Evolutionary conservation across 2,888 invertebrate species (phyloP).

Genomic region (Caenorhabditis angaria): DNA sequence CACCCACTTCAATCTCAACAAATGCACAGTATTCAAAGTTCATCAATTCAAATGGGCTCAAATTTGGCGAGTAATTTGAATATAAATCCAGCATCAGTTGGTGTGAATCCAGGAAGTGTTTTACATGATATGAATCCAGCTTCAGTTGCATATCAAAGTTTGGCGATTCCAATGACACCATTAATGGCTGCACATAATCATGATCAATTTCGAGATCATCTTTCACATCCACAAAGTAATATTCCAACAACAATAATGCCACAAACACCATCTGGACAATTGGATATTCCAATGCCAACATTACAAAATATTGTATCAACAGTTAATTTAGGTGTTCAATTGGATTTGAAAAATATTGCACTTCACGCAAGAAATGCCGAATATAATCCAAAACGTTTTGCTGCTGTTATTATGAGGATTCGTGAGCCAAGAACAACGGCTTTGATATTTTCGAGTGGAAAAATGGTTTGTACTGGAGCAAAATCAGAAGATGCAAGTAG

Average conservation of each 20-base stretch:
- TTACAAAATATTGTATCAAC: slow-evolving; percentile 91
- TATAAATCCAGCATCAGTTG: slow-evolving; percentile 57
- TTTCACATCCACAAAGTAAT: slow-evolving; percentile 31
- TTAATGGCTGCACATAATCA: slow-evolving; percentile 48
- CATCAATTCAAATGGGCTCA: slow-evolving; percentile 39
- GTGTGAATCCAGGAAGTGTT: slow-evolving; percentile 41
- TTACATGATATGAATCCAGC: slow-evolving; percentile 46
- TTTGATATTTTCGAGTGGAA: slow-evolving; percentile 84
- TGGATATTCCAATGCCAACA: slow-evolving; percentile 70
- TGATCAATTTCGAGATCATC: slow-evolving; percentile 30
- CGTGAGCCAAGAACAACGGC: slow-evolving; percentile 85
- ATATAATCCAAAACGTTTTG: slow-evolving; percentile 98
- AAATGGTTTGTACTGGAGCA: slow-evolving; percentile 88
- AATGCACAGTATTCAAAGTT: slow-evolving; percentile 37
- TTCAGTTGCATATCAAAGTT: slow-evolving; percentile 45
- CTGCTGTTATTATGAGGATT: slow-evolving; percentile 94
- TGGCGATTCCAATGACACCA: slow-evolving; percentile 70
- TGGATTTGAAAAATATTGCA: slow-evolving; percentile 95
- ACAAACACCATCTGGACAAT: slow-evolving; percentile 59
- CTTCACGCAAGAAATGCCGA: slow-evolving; percentile 97
- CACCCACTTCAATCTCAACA: slow-evolving; percentile 30
- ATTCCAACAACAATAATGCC: slow-evolving; percentile 43
- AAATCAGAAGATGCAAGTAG: slow-evolving; percentile 81
- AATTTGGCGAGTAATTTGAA: slow-evolving; percentile 47
- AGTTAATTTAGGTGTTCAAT: slow-evolving; percentile 82